Evolutionary conservation across 2,888 invertebrate species (phyloP), one percentile per base, ranked within the genome.

Genomic region (Automeris io): DNA sequence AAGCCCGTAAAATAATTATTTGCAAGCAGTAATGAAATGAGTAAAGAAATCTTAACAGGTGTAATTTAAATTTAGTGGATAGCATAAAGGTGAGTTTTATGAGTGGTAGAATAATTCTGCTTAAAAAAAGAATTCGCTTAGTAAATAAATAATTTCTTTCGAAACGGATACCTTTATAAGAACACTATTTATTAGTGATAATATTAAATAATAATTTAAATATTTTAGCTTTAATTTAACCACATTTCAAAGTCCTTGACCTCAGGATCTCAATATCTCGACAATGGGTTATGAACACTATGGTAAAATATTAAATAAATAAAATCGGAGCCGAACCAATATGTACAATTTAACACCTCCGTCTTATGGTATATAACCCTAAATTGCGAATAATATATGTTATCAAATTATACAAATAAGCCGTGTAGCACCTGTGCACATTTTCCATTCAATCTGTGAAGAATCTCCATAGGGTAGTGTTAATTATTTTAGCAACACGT

Each of bases 261-360:
- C 77, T 62, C 61, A 47, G 51, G 35, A 21, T 37, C 77, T 62
- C 61, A 47, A 50, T 35, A 21, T 37, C 46, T 42, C 48, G 49
- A 49, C 43, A 39, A 45, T 46, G 37, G 55, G 62, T 63, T 54
- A 52, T 56, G 57, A 57, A 65, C 59, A 60, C 52, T 58, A 58
- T 62, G 57, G 56, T 59, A 57, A 67, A 67, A 52, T 54, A 54
- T 58, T 65, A 51, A 53, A 57, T 57, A 72, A 70, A 70, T 54
- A 68, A 50, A 45, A 54, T 51, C 67, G 57, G 70, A 70, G 77
- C 66, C 52, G 77, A 75, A 68, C 50, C 64, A 71, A 72, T 64
- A 71, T 51, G 46, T 51, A 57, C 49, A 51, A 54, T 59, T 70
- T 71, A 55, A 61, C 70, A 67, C 69, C 42, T 46, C 36, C 57